A percentile compares a stretch with the other conserved stretches of the same genome.
These are phyloP conservation scores for Syrista parreyssii DNA, from an alignment of 2,888 invertebrate genomes.

Conservation along the genomic window DNA sequence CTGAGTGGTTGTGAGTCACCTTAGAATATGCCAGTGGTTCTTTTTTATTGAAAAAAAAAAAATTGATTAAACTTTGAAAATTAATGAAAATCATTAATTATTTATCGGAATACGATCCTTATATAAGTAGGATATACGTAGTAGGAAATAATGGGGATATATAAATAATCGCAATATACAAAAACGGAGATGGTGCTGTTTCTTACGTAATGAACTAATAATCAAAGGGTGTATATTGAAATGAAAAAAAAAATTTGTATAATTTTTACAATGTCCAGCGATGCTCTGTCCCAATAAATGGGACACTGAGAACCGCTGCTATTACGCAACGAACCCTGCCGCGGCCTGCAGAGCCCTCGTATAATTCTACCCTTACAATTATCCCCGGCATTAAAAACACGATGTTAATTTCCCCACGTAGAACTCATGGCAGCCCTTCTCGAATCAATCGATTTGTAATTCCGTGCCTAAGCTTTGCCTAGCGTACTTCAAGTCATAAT, in stretches of 20 bases:
- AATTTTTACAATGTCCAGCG: background rate
- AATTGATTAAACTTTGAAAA: too few relatives aligned
- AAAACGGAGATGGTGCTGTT: too few relatives aligned
- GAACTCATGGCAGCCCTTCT: conserved; percentile 48
- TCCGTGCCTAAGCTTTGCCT: conserved; percentile 52
- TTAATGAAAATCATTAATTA: too few relatives aligned
- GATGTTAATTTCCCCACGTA: conserved; percentile 62
- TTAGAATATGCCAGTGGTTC: conserved; percentile 49
- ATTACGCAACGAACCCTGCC: conserved; percentile 43
- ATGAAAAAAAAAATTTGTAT: conserved; percentile 5
- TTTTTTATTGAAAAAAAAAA: conserved; percentile 13
- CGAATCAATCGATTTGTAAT: conserved; percentile 64
- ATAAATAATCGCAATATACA: too few relatives aligned
- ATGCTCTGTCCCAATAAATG: too few relatives aligned
- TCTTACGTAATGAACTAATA: too few relatives aligned
- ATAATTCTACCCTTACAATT: conserved; percentile 66
- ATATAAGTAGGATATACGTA: too few relatives aligned
- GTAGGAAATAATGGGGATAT: too few relatives aligned
- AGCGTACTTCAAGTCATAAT: background rate
- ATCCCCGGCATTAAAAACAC: conserved; percentile 65
- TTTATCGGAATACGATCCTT: too few relatives aligned
- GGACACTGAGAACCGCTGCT: conserved; percentile 33
- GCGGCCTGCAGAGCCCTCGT: conserved; percentile 50
- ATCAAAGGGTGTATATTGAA: too few relatives aligned
- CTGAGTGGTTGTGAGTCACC: conserved; percentile 59